Conservation (phyloP, 2,888 invertebrate genomes). For the Palloptera scutellata region DNA sequence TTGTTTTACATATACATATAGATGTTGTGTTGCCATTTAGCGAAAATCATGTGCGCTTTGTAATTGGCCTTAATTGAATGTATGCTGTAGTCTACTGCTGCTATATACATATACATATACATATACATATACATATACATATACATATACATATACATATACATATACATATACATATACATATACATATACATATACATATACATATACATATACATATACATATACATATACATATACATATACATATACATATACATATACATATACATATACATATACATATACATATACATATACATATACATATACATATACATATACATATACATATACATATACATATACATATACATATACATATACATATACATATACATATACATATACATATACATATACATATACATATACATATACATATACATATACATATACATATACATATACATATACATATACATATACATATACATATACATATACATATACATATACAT, state of each 20-base stretch:
- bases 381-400: neutral
- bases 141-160: neutral
- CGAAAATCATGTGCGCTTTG: conserved; percentile 38
- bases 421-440: neutral
- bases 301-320: neutral
- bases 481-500: neutral
- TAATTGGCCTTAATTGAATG: conserved; percentile 60
- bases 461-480: neutral
- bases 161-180: neutral
- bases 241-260: neutral
- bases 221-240: neutral
- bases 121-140: neutral
- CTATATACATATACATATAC: neutral
- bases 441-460: neutral
- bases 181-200: neutral
- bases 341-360: neutral
- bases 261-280: neutral
- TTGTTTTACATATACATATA: conserved; percentile 15
- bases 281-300: neutral
- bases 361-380: neutral
- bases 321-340: neutral
- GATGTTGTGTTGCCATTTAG: conserved; percentile 31
- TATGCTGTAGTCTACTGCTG: conserved; percentile 5
- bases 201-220: neutral
- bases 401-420: neutral